Evolutionary conservation across 2,113 vertebrate species (phyloP).

Genomic region (Felis chaus): DNA sequence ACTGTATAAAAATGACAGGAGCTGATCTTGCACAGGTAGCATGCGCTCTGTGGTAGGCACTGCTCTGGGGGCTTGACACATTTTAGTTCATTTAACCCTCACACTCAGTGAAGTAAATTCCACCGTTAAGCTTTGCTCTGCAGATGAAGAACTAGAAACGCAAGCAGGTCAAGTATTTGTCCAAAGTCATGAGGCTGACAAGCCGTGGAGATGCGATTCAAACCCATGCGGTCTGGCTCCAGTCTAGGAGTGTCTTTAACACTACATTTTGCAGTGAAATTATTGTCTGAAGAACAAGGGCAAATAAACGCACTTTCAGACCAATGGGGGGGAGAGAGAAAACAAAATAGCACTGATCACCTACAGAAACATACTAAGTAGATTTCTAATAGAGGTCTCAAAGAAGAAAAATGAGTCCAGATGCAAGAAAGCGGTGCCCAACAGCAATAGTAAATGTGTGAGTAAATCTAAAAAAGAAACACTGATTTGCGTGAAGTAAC

Average conservation of each 20-base stretch:
- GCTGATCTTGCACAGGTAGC: not conserved
- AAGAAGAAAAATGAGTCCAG: not conserved
- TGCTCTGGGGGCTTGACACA: not conserved
- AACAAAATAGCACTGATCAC: not conserved
- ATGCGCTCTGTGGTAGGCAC: not conserved
- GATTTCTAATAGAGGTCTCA: not conserved
- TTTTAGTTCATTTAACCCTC: not conserved
- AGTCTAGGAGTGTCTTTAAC: not conserved
- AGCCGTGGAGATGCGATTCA: not conserved
- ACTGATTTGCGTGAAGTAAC: not conserved
- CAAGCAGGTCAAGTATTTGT: not conserved
- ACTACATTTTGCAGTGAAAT: not conserved
- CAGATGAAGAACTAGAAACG: not conserved
- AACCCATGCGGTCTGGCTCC: not conserved
- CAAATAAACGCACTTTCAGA: not conserved
- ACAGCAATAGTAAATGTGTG: not conserved
- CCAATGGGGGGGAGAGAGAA: not conserved
- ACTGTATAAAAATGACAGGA: not conserved
- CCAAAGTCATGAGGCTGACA: not conserved
- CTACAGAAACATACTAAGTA: not conserved
- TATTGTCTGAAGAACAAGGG: not conserved
- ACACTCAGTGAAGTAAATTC: not conserved
- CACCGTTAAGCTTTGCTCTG: not conserved
- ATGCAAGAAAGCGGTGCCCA: not conserved
- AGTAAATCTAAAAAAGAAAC: not conserved